Evolutionary conservation across 2,797 vertebrate genomes (phyloP).

Genomic region (Lemur catta): DNA sequence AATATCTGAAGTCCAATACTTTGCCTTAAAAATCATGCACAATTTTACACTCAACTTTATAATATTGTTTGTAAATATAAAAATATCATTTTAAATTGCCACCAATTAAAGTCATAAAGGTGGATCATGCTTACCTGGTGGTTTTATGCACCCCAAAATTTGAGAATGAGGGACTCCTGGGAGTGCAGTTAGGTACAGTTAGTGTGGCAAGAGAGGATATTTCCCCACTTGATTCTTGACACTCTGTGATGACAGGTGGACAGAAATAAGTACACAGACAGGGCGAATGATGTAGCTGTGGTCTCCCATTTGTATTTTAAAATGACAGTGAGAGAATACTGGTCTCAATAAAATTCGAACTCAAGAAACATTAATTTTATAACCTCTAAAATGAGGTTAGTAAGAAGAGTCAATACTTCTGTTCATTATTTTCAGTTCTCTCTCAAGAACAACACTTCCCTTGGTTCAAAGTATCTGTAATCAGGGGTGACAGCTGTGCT

Average conservation of each 20-base stretch:
- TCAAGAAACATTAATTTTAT: neutral
- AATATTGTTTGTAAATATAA: neutral
- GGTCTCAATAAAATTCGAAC: neutral
- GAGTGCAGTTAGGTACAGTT: fast-evolving
- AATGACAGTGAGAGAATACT: neutral
- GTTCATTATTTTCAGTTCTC: constrained; percentile 12
- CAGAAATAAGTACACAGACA: neutral
- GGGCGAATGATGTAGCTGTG: too few relatives aligned
- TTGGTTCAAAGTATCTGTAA: neutral
- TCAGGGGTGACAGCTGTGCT: neutral
- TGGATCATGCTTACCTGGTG: neutral
- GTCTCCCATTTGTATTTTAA: neutral
- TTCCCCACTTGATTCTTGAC: neutral
- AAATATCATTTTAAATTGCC: neutral
- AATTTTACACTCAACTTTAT: neutral
- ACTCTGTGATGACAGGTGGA: neutral
- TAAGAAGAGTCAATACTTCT: neutral
- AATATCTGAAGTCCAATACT: neutral
- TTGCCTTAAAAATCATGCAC: neutral
- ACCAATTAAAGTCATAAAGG: neutral
- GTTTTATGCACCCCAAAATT: neutral
- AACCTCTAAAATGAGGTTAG: neutral
- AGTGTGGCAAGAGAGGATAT: neutral
- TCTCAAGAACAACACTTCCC: neutral
- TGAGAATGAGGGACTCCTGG: neutral